Conservation (phyloP, 1,140 invertebrate genomes). For the Goniozus legneri region DNA sequence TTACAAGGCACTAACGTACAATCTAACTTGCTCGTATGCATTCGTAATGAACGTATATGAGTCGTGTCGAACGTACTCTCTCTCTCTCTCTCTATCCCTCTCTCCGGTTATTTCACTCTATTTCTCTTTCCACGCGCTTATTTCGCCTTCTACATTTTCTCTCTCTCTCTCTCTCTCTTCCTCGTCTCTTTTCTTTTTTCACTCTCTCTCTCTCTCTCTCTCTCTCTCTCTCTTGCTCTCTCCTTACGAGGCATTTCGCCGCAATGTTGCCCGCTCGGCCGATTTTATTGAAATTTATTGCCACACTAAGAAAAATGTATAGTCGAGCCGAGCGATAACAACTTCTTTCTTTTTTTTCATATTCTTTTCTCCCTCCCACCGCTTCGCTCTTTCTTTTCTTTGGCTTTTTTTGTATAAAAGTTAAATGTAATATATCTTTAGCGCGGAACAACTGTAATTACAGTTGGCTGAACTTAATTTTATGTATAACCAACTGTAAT, state of each 20-base stretch:
- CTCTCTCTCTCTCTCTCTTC: neutral
- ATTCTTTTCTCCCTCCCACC: conserved; percentile 12
- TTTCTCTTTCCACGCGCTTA: neutral
- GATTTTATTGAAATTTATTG: conserved; percentile 33
- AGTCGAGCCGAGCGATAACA: neutral
- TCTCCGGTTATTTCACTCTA: neutral
- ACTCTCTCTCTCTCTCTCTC: too few species aligned
- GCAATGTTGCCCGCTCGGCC: too few species aligned
- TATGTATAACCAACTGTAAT: too few species aligned
- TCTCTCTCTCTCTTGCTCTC: too few species aligned
- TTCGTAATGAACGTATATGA: conserved; percentile 56
- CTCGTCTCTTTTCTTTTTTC: too few species aligned
- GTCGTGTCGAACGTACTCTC: conserved; percentile 47
- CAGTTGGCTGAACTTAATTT: too few species aligned
- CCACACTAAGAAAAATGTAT: conserved; percentile 9
- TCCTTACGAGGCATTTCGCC: too few species aligned
- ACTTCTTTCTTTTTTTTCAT: neutral
- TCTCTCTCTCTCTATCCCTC: conserved; percentile 5
- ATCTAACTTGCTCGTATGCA: conserved; percentile 54
- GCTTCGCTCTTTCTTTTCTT: neutral
- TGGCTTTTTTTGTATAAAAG: too few species aligned
- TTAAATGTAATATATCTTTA: too few species aligned
- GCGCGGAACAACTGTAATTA: too few species aligned
- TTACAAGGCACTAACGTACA: conserved; percentile 55
- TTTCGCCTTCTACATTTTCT: neutral